phyloP scores from a whole-genome alignment of 2,797 vertebrate species.

The Scomberomorus guttatus region DNA sequence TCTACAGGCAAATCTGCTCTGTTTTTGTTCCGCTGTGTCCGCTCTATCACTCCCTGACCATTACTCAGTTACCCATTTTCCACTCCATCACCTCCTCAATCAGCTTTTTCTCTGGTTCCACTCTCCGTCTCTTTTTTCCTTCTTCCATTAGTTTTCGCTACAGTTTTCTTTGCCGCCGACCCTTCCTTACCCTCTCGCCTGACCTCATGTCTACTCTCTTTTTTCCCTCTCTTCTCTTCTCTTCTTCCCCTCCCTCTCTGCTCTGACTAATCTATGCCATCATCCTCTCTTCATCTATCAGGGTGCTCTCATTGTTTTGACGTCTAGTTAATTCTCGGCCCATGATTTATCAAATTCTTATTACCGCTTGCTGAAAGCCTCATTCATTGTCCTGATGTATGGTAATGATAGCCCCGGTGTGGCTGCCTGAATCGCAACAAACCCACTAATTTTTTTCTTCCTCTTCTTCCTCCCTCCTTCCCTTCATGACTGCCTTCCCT shows the following conservation, averaged over 20 bases:
- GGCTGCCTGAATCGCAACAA: slow-evolving; percentile 90
- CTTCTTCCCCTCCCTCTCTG: slow-evolving; percentile 59
- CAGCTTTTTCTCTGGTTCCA: slow-evolving; percentile 21
- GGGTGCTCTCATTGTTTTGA: slow-evolving; percentile 99
- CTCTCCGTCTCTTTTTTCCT: slow-evolving; percentile 19
- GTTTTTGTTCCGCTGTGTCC: slow-evolving; percentile 23
- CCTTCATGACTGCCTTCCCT: slow-evolving; percentile 46
- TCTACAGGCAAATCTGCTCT: slow-evolving; percentile 23
- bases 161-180: neutral
- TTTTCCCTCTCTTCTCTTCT: neutral
- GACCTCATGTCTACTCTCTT: slow-evolving; percentile 73
- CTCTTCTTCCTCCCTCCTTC: slow-evolving; percentile 42
- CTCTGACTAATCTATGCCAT: slow-evolving; percentile 95
- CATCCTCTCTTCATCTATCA: slow-evolving; percentile 96
- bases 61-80: slow-evolving; percentile 40
- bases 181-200: slow-evolving; percentile 41
- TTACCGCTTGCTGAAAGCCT: slow-evolving; percentile 99
- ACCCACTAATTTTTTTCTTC: slow-evolving; percentile 67
- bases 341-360: slow-evolving; percentile 99
- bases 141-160: slow-evolving; percentile 31
- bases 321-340: slow-evolving; percentile 99
- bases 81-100: slow-evolving; percentile 48
- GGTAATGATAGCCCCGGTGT: slow-evolving; percentile 96
- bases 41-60: slow-evolving; percentile 23
- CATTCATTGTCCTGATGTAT: slow-evolving; percentile 99